Base-by-base conservation (phyloP, 37 sponge, comb jelly and placozoan species). In the Sycon ciliatum region DNA sequence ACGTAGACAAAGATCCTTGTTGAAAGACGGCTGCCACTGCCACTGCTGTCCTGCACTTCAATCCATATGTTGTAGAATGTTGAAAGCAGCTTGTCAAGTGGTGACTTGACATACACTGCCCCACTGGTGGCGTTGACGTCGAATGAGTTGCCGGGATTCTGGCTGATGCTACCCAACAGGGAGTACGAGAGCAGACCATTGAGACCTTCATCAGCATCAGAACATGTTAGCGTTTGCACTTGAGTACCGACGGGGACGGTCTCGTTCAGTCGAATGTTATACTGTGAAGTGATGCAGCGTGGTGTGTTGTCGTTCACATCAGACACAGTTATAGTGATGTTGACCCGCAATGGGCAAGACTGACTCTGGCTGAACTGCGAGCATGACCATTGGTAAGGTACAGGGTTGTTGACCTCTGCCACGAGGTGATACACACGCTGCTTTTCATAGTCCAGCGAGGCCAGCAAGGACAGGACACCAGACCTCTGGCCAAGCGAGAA, bases 231-330 rank as follows among this genome's bases (percentile, higher is more conserved):
- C 11, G 9, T 28, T 30, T 7, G 22, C 27, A 60, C 63, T 7
- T 11, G 9, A 18, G 63, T 60, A 9, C 63, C 63, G 31, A 60
- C 63, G 16, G 24, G 7, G 9, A 23, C 9, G 32, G 22, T 54
- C 22, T 79, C 84, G 39, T 66, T 40, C 3, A 84, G 69, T 40
- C 29, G n/a, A 18, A 88, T 67, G 49, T 65, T 71, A 29, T 77
- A 56, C 20, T 75, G 36, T 49, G 60, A 73, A 4, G 80, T 36
- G 13, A 70, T 69, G 13, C 63, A 61, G 0, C 23, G 18, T 7
- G 26, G 2, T 5, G 64, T 34, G 27, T 38, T 36, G 16, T 61
- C 76, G 22, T 13, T 66, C 26, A 11, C 64, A 33, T 32, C 23
- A 30, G 38, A 1, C 1, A 75, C 67, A 27, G 9, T 18, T 9